Base-by-base conservation (phyloP, 2,888 invertebrate genomes). In the Cecidostiba fungosa region DNA sequence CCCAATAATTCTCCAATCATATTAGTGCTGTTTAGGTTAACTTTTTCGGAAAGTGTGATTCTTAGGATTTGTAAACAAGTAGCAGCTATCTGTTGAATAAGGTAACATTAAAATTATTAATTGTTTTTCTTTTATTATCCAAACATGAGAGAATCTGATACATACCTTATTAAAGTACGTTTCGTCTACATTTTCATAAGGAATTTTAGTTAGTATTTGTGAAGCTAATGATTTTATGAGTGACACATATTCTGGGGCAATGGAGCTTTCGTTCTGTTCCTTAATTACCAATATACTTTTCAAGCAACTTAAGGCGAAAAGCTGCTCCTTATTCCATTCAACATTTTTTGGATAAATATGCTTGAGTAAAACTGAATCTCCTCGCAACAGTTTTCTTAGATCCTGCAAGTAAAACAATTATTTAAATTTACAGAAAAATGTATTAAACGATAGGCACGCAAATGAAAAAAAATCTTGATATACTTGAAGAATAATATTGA, bases 1-100 rank as follows among this genome's bases (percentile, higher is more conserved):
- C 93, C 93, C 72, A 92, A 89, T 77, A 92, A 87, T 85, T 91
- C 90, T 5, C 93, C 93, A 12, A 90, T 84, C n/a, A 87, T 87
- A 29, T 92, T 89, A 16, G 89, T 73, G 62, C 89, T 87, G 29
- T 88, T 82, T 12, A 88, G 59, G 39, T 86, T 77, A 0, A 88
- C 78, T 84, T 89, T 91, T 43, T 89, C 88, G 16, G 62, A 26
- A 23, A 89, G 86, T 43, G 91, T 84, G 26, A 88, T 88, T 23
- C 89, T 88, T 39, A 92, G 84, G 74, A 92, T 89, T 77, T 89
- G 88, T 81, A 93, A 82, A 69, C 92, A 91, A 3, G 88, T 86
- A 74, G 86, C 88, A 43, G 90, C 79, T 16, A 89, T 89, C 93
- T 93, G 89, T 90, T 47, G 85, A 82, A 79, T 82, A 78, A 32